Base-by-base conservation (phyloP, 2,113 vertebrate genomes). In the Nettapus auritus region DNA sequence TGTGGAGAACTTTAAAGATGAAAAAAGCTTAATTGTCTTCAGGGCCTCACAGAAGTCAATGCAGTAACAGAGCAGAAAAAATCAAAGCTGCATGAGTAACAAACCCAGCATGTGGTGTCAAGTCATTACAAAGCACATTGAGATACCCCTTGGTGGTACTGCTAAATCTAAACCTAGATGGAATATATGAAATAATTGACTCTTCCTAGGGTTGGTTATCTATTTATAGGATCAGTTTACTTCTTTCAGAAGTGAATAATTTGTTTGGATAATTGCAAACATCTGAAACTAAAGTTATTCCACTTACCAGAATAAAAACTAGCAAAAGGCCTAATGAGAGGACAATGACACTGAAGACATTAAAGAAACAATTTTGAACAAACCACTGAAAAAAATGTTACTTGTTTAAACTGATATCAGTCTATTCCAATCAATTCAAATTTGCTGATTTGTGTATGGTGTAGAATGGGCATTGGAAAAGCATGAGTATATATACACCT, bases 121-220 rank as follows among this genome's bases (percentile, higher is more conserved):
- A 92, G 86, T 96, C 93, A 95, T 96, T 97, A 96, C n/a, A 96
- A 91, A 97, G 15, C 7, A 79, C 42, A 94, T 29, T 94, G 95
- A 94, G 82, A 96, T 68, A 90, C 52, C 90, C 42, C 71, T 96
- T 95, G 84, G 81, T 55, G 16, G 74, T 73, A 93, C 73, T 90
- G 78, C 42, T 94, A 96, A 80, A 73, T 88, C 68, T 84, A 76
- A 94, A 67, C 68, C 78, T 91, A 93, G 86, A 90, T 74, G 93
- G 78, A 96, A 93, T 94, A 92, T 95, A 96, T 90, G 42, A 96
- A 96, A 95, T 91, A 96, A 96, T 93, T 94, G 84, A 77, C 79
- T 95, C 63, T 67, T 67, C 90, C 88, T 88, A 84, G 94, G 19
- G 18, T 66, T 87, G 64, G 38, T 90, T 95, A 94, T 96, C 88